A percentile compares a stretch with the other conserved stretches of the same genome.
These are phyloP conservation scores for Ramazzottius varieornatus DNA, from an alignment of 2,888 invertebrate genomes.

Conservation along the genomic window DNA sequence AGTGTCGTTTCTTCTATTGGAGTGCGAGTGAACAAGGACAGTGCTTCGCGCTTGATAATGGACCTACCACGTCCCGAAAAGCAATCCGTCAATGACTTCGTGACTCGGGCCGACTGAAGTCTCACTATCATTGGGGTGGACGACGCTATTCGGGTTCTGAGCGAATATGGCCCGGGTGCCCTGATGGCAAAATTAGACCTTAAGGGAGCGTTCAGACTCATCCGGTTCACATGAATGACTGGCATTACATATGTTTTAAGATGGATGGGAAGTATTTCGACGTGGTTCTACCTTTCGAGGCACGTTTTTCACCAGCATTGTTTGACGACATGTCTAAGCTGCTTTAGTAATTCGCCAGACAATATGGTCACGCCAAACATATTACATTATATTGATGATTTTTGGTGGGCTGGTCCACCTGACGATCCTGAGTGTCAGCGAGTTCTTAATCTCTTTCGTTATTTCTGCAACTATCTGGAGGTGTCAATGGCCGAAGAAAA, in stretches of 20 bases:
- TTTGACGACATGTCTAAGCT: background rate
- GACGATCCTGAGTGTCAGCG: background rate
- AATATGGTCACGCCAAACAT: background rate
- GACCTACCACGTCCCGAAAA: background rate
- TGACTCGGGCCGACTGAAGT: background rate
- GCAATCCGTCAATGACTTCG: background rate
- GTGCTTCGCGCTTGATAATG: slow-evolving; percentile 1
- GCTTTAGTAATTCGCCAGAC: background rate
- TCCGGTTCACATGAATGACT: background rate
- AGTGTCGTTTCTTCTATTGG: background rate
- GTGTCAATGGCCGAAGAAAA: background rate
- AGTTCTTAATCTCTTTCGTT: background rate
- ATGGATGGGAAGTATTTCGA: background rate
- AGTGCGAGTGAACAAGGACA: slow-evolving; percentile 2
- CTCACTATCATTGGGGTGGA: too few species aligned
- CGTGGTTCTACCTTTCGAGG: background rate
- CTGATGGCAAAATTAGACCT: background rate
- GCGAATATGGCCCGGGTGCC: background rate
- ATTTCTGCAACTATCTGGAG: background rate
- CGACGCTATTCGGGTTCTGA: background rate
- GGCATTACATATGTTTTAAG: background rate
- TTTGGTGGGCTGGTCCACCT: background rate
- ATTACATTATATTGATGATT: background rate
- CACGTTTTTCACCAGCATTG: background rate
- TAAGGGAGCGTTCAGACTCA: background rate